Evolutionary conservation across 2,888 invertebrate species (phyloP), one percentile per base, ranked within the genome.

Genomic region (Cephonodes hylas): DNA sequence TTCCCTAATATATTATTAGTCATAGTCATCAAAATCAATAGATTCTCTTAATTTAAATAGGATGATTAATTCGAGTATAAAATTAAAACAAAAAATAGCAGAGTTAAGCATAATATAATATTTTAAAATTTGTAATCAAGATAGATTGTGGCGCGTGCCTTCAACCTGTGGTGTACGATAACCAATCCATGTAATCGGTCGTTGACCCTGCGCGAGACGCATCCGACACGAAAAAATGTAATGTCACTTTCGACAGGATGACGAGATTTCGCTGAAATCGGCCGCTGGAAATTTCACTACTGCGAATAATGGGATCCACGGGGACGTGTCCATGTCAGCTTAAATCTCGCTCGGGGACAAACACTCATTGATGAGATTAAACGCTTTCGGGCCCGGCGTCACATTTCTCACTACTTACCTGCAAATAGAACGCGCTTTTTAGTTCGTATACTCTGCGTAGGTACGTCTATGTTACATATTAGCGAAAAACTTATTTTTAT

Each of bases 171-270:
- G 3, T 18, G 18, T 3, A 5, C 53, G 53, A 53, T 31, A 53
- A 53, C 31, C 18, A 31, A 31, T 31, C 53, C 53, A 18, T 31
- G 53, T 31, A 53, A 53, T 25, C 56, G 60, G 53, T 13, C 56
- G 42, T 27, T 15, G 53, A 60, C 42, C 42, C 56, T 56, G 42
- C 25, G 42, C 56, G 56, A 20, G 53, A 44, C 31, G 53, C 53
- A 10, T 15, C 53, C 18, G 44, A 53, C 18, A 25, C 10, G 8
- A 4, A 31, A 18, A 8, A 53, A 31, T 31, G 15, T 31, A 53
- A 53, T 53, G 27, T 18, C 3, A 8, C 27, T 20, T 18, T 6
- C 31, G 27, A 27, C 27, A 15, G 20, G 44, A 18, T 27, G 18
- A 53, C 10, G 4, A 31, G 31, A 18, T 53, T 25, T 6, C n/a